phyloP scores from a whole-genome alignment of 2,888 invertebrate species.

The Agonopterix alstromeriana region DNA sequence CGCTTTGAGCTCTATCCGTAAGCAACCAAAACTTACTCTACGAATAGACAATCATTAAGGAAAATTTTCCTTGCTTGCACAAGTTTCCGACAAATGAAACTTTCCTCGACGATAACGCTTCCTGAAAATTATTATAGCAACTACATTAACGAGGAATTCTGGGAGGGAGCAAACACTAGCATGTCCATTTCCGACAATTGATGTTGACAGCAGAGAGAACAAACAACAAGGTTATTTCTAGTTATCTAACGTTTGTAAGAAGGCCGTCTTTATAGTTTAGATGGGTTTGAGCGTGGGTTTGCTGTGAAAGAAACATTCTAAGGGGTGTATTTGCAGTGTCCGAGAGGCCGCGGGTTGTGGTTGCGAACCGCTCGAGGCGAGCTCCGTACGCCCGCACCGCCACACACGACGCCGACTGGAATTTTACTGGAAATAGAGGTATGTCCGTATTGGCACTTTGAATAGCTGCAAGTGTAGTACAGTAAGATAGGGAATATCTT shows the following conservation, averaged over 20 bases:
- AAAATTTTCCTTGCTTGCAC: too few relatives aligned
- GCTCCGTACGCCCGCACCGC: slow-evolving; percentile 57
- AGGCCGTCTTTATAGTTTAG: neutral
- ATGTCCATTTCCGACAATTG: slow-evolving; percentile 1
- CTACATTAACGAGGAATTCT: neutral
- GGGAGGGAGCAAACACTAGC: neutral
- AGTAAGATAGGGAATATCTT: too few relatives aligned
- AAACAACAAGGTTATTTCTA: slow-evolving; percentile 1
- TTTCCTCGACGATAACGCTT: neutral
- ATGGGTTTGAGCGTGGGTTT: too few relatives aligned
- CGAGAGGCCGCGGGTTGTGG: slow-evolving; percentile 32
- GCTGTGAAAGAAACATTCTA: too few relatives aligned
- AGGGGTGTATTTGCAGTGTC: slow-evolving; percentile 37
- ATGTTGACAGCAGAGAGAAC: slow-evolving; percentile 5
- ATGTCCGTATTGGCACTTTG: slow-evolving; percentile 7
- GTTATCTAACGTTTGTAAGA: neutral
- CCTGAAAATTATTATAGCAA: neutral
- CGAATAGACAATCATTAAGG: too few relatives aligned
- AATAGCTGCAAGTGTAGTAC: too few relatives aligned
- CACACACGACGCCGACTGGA: slow-evolving; percentile 64
- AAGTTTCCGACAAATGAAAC: too few relatives aligned
- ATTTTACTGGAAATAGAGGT: slow-evolving; percentile 69
- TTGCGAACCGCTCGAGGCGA: slow-evolving; percentile 59
- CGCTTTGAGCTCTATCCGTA: too few relatives aligned
- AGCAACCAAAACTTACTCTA: too few relatives aligned